Conservation (phyloP, 2,113 vertebrate genomes). For the Channa maculata region DNA sequence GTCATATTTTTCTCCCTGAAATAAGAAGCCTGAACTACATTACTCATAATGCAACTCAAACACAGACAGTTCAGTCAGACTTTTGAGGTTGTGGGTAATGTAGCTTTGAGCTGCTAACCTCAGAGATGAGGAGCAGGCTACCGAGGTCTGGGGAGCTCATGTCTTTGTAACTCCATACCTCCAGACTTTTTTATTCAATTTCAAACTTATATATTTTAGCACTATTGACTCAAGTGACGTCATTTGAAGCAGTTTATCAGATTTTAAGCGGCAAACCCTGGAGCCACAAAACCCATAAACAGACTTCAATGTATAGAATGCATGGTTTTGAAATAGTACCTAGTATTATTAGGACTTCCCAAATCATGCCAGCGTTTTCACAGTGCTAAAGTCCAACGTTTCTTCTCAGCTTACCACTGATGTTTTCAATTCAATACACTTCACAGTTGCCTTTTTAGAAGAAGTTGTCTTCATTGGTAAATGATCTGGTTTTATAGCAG, state of each 20-base stretch:
- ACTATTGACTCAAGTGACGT: background rate
- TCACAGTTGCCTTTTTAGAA: background rate
- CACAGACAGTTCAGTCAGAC: background rate
- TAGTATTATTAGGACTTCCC: background rate
- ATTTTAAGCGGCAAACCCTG: background rate
- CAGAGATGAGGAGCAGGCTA: no score
- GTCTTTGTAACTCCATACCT: background rate
- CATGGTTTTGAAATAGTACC: background rate
- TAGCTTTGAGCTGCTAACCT: no score
- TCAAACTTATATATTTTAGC: background rate
- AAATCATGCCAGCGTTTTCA: background rate
- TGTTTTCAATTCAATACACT: background rate
- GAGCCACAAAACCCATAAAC: background rate
- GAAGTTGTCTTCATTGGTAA: background rate
- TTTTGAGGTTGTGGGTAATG: background rate
- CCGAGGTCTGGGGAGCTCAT: no score
- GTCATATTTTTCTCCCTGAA: background rate
- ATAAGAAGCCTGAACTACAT: background rate
- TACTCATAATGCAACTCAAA: background rate
- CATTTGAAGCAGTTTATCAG: no score
- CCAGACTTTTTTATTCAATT: background rate
- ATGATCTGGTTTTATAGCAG: constrained; percentile 3
- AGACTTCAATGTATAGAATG: background rate
- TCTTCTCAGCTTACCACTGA: no score
- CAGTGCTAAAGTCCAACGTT: no score